Percentiles rank a stretch among this genome's conserved stretches.
Conservation (phyloP, 30 jellyfish, hydroid and myxozoan genomes). For the Hydractinia symbiolongicarpus region DNA sequence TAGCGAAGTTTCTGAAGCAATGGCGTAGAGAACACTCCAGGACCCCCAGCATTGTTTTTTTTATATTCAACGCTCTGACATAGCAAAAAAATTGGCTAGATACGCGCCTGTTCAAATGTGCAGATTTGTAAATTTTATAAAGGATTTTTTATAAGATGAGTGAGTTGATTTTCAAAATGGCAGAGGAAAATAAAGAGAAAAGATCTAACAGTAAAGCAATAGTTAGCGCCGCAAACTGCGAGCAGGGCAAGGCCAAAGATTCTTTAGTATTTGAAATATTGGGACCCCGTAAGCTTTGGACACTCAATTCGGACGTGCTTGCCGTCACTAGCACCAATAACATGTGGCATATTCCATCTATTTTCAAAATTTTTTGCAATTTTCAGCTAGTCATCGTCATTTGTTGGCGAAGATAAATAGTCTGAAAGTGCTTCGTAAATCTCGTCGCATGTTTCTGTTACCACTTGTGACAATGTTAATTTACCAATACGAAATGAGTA, state of each 20-base stretch:
- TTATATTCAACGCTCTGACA: too few relatives aligned
- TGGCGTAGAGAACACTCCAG: too few relatives aligned
- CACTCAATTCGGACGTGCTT: too few relatives aligned
- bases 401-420: background rate
- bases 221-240: conserved; percentile 50
- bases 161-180: too few relatives aligned
- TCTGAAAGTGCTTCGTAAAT: conserved; percentile 22
- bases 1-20: too few relatives aligned
- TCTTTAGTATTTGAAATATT: too few relatives aligned
- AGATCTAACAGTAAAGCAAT: conserved; percentile 38
- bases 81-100: too few relatives aligned
- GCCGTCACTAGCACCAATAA: too few relatives aligned
- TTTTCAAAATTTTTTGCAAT: conserved; percentile 11
- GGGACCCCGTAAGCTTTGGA: too few relatives aligned
- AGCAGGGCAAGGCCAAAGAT: conserved; percentile 47
- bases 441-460: conserved; percentile 35
- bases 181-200: too few relatives aligned
- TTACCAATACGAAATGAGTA: conserved; percentile 34
- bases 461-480: conserved; percentile 19
- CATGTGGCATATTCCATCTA: conserved; percentile 43
- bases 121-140: background rate
- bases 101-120: too few relatives aligned
- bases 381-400: conserved; percentile 26
- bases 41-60: too few relatives aligned
- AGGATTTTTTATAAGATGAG: background rate